Conservation (phyloP, 1,140 invertebrate species). For the Trichonephila clavipes region DNA sequence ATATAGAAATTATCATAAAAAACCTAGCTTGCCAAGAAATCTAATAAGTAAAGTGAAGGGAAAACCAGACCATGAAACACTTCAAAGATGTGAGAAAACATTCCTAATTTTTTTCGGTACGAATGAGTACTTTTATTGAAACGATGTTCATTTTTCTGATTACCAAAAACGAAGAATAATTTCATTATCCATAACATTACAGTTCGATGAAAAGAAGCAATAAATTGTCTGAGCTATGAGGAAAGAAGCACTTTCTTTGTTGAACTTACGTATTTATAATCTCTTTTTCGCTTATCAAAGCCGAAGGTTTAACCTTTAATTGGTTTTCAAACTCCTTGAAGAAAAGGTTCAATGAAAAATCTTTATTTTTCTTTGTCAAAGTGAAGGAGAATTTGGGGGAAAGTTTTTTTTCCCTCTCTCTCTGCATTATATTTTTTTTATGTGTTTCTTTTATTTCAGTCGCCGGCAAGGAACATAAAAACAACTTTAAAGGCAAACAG, state of each 20-base stretch:
- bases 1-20: no score
- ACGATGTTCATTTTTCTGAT: background rate
- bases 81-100: no score
- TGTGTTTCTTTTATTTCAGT: background rate
- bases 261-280: constrained; percentile 56
- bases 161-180: background rate
- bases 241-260: constrained; percentile 7
- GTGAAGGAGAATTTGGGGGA: background rate
- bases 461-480: background rate
- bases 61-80: no score
- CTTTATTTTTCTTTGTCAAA: constrained; percentile 36
- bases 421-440: background rate
- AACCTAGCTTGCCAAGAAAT: no score
- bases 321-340: constrained; percentile 51
- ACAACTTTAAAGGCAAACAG: background rate
- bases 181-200: background rate
- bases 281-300: constrained; percentile 39
- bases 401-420: background rate
- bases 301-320: constrained; percentile 57
- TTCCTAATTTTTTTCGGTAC: no score
- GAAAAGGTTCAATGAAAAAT: background rate
- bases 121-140: background rate
- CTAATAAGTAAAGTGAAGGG: no score
- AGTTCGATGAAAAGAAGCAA: background rate
- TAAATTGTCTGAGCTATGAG: background rate